Base-by-base conservation (phyloP, 2,888 invertebrate species). In the Polyommatus icarus region DNA sequence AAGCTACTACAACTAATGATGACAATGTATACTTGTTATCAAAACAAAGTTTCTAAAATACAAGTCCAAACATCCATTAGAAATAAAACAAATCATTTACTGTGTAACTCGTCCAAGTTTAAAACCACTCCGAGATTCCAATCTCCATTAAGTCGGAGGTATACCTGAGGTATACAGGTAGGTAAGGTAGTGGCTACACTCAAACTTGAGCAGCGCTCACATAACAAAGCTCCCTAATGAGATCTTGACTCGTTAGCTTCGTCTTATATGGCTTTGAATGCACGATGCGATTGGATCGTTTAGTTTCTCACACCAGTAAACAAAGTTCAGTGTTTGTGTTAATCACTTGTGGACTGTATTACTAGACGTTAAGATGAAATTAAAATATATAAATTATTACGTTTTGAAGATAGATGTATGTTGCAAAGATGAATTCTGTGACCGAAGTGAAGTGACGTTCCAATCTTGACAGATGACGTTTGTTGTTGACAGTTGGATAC, bases 181-280 rank as follows among this genome's bases (percentile, higher is more conserved):
- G 81, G 80, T 82, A 80, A 77, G 77, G 80, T 82, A 79, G 77
- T 76, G 78, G 78, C 76, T 81, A 81, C 83, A 81, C 79, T 78
- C 78, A 75, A 83, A 82, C 84, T 83, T 77, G 75, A 78, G 79
- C 81, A 84, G 82, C 76, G 76, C 82, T 83, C 83, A 83, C 80
- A 79, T 82, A 84, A 84, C 85, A 85, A 84, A 86, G 83, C 84
- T 83, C 82, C 79, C 85, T 88, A 88, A 88, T 88, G 85, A 87
- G 88, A 88, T 87, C 85, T 86, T 84, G 82, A 84, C 84, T 85
- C 84, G 86, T 88, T 87, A 85, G 85, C 84, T 87, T 86, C 81
- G 83, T 77, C 59, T 77, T 59, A 24, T 57, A 40, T 6, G 72
- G 71, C 59, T 32, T 4, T 3, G 40, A 71, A n/a, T 73, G 32